phyloP scores from a whole-genome alignment of 1,140 invertebrate genomes.

The Belonocnema kinseyi region DNA sequence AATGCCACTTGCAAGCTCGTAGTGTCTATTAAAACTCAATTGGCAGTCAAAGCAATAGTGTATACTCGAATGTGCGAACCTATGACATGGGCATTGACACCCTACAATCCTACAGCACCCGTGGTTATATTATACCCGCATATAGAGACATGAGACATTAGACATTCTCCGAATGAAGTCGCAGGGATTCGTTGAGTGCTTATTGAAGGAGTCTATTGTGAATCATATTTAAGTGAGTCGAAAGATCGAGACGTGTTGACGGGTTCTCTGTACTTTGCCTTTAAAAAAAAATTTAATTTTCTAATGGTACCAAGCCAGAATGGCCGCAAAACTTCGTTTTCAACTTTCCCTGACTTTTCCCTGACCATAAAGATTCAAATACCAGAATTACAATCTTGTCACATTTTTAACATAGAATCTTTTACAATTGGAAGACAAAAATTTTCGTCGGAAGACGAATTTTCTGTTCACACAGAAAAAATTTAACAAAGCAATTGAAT shows the following conservation, averaged over 20 bases:
- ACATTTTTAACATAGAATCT: too few species aligned
- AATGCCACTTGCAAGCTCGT: background rate
- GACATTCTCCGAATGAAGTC: slow-evolving; percentile 60
- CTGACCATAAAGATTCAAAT: too few species aligned
- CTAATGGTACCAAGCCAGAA: background rate
- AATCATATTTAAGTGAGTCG: slow-evolving; percentile 67
- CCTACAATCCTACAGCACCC: background rate
- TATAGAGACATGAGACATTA: slow-evolving; percentile 43
- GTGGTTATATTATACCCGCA: slow-evolving; percentile 60
- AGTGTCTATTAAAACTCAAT: slow-evolving; percentile 44
- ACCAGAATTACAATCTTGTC: too few species aligned
- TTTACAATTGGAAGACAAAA: background rate
- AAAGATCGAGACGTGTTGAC: slow-evolving; percentile 52
- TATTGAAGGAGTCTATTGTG: slow-evolving; percentile 72
- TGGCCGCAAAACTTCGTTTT: too few species aligned
- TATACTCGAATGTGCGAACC: slow-evolving; percentile 19
- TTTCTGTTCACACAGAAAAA: too few species aligned
- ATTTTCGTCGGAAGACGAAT: too few species aligned
- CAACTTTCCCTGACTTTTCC: too few species aligned
- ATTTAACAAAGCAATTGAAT: too few species aligned
- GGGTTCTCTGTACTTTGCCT: background rate
- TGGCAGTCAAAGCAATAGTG: slow-evolving; percentile 30
- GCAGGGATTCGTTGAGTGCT: slow-evolving; percentile 63
- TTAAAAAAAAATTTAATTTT: slow-evolving; percentile 38
- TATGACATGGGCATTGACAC: background rate